Evolutionary conservation across 1,140 invertebrate species (phyloP), one percentile per base, ranked within the genome.

Genomic region (Drosophila sechellia): DNA sequence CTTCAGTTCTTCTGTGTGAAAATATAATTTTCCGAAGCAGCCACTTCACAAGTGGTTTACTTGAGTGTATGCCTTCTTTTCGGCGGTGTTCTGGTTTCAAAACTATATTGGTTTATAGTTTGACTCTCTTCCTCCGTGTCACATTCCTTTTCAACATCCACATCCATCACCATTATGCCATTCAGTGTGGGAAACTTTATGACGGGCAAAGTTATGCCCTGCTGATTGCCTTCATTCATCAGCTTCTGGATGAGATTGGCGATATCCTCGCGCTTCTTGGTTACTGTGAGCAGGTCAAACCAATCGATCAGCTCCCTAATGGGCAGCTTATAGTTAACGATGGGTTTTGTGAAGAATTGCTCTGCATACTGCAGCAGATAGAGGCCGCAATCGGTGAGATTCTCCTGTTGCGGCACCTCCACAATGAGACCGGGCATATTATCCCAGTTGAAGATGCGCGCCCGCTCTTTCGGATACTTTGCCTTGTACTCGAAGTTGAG

Each of bases 331-430:
- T 96, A 97, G 92, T 97, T 95, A 64, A 93, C 93, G 49, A 97
- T 95, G 8, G 96, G 96, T 86, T 94, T 93, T 94, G 96, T 94
- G 91, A 99, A 98, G 93, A 99, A 99, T 56, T 95, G 96, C 93
- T 99, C 98, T 3, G 97, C 97, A 94, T 98, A 99, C 92, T 99
- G 97, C 34, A 99, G 93, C 45, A 99, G 93, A 93, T 97, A 99
- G 6, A 99, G 93, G 3, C 98, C 98, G 93, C 98, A 99, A 93
- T 99, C 98, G 34, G 96, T 97, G 91, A 96, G 98, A 93, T 99
- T 99, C 63, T 95, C 97, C 93, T 99, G 98, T 90, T 99, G 97
- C n/a, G 98, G 98, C 61, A 98, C 97, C 93, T 97, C 97, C 0
- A 97, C 96, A 79, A 94, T 95, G 49, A 95, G 94, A 1, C 97